Evolutionary conservation across 1,140 invertebrate genomes (phyloP), one percentile per base, ranked within the genome.

Genomic region (Schlechtendalia chinensis): DNA sequence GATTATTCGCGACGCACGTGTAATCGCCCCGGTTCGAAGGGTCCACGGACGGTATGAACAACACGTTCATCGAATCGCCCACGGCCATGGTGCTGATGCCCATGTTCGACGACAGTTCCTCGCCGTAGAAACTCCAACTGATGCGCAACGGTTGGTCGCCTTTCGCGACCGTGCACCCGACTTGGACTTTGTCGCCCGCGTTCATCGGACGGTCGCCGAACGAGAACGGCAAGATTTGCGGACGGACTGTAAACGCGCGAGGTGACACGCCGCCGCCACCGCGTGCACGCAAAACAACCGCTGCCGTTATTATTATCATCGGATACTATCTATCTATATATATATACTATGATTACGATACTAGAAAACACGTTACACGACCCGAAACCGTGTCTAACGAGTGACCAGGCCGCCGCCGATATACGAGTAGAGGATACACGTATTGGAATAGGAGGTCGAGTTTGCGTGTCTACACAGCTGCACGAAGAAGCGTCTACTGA

Each of bases 41-140:
- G 79, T 89, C 88, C n/a, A 93, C 91, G 82, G 90, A 90, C 83
- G 93, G 91, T 83, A 95, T 93, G 80, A 90, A 92, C 82, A 95
- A 86, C 63, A 92, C 89, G 83, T 91, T 93, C 54, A 90, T 87
- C 86, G 90, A 88, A 88, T 94, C 88, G 84, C 93, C 88, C 81
- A 87, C 88, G 87, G 92, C 89, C 81, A 87, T 83, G 83, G 93
- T 84, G 83, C 87, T 85, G 86, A 96, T 84, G 84, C 92, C 90
- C 84, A 87, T 82, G 74, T 85, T 83, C 50, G 84, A 86, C 69
- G 86, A 83, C 24, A 90, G 84, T 81, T 85, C 84, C 67, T 87
- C 84, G 79, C 87, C 87, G 83, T 91, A 91, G 83, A 93, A 90
- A 61, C 88, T 90, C 93, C 92, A 94, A 47, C 85, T 85, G 74